Evolutionary conservation across 2,113 vertebrate species (phyloP).

Genomic region (Ictidomys tridecemlineatus): DNA sequence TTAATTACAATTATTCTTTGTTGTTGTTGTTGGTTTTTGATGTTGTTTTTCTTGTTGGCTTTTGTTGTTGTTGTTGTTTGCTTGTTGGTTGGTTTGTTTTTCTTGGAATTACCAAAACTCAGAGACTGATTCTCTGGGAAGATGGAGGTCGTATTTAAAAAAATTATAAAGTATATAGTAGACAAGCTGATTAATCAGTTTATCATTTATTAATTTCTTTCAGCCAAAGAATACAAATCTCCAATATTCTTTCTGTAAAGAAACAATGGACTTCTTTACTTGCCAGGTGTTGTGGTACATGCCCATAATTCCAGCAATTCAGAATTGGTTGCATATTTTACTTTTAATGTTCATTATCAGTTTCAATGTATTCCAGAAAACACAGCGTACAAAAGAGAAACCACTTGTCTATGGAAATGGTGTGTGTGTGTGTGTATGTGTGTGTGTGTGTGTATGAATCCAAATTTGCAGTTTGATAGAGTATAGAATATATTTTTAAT

Average conservation of each 20-base stretch:
- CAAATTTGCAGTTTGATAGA: background rate
- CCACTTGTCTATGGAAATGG: background rate
- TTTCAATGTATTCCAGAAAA: slow-evolving; percentile 53
- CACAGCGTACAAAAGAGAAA: background rate
- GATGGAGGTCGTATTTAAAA: background rate
- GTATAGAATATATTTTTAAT: slow-evolving; percentile 32
- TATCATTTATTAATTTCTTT: background rate
- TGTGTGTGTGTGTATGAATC: background rate
- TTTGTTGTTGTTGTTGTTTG: too few relatives aligned
- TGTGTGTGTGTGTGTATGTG: background rate
- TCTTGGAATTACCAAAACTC: background rate
- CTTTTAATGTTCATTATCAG: background rate
- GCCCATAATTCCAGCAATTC: too few relatives aligned
- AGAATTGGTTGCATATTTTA: background rate
- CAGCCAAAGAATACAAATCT: background rate
- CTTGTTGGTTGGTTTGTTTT: too few relatives aligned
- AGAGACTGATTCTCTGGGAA: background rate
- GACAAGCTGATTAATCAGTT: background rate
- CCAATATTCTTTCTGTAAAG: background rate
- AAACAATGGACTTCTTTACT: background rate
- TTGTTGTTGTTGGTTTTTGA: too few relatives aligned
- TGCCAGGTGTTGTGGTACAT: too few relatives aligned
- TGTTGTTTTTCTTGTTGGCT: too few relatives aligned
- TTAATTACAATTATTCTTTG: background rate
- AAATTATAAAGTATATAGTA: background rate